A percentile compares a stretch with the other conserved stretches of the same genome.
Conservation (phyloP, 2,113 vertebrate species). For the Rana temporaria region DNA sequence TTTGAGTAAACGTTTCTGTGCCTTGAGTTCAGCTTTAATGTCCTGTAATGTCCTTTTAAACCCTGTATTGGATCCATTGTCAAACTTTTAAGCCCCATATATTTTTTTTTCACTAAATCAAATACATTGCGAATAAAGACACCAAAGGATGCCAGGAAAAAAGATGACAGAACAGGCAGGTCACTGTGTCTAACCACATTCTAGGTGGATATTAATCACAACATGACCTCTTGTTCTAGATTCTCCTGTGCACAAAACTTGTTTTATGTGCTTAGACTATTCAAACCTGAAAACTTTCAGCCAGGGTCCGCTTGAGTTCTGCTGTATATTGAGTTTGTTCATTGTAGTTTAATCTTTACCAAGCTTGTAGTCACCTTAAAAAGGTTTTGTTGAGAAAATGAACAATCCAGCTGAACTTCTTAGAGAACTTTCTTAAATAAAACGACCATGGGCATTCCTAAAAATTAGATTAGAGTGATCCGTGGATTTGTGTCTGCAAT, state of each 20-base stretch:
- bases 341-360: slow-evolving; percentile 30
- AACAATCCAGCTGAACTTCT: slow-evolving; percentile 41
- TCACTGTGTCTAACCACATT: not conserved
- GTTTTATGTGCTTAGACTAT: not conserved
- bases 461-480: slow-evolving; percentile 28
- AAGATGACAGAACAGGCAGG: not conserved
- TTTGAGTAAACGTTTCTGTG: no score
- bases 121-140: no score
- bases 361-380: slow-evolving; percentile 28
- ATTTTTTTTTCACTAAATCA: no score
- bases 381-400: slow-evolving; percentile 29
- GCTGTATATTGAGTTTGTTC: not conserved
- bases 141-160: no score
- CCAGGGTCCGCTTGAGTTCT: not conserved
- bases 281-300: not conserved
- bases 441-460: not conserved
- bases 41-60: no score
- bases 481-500: not conserved
- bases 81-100: no score
- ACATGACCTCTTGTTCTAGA: not conserved
- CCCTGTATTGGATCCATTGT: no score
- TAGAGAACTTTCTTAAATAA: slow-evolving; percentile 29
- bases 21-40: no score
- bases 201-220: not conserved
- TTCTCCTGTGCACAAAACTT: not conserved